Percentiles rank a stretch among this genome's conserved stretches.
These are phyloP conservation scores for Augiades crinisus DNA, from an alignment of 2,888 invertebrate genomes.

Conservation along the genomic window DNA sequence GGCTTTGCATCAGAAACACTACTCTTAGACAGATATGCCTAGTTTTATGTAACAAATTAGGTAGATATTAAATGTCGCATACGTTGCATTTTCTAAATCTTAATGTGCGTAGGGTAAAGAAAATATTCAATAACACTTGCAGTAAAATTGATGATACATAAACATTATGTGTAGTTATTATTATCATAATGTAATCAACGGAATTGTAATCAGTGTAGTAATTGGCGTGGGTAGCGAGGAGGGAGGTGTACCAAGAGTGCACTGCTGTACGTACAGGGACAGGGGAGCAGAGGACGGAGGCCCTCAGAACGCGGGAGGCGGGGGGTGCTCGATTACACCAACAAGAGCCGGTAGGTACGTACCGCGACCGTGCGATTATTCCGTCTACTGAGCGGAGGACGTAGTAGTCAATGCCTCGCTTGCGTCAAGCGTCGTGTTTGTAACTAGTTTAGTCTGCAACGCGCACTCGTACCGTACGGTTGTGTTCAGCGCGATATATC, in stretches of 20 bases:
- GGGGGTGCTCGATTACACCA: slow-evolving; percentile 42
- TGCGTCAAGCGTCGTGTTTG: slow-evolving; percentile 50
- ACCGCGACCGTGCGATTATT: slow-evolving; percentile 62
- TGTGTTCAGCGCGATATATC: slow-evolving; percentile 48
- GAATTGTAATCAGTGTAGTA: slow-evolving; percentile 30
- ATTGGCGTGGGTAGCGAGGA: slow-evolving; percentile 33
- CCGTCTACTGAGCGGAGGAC: slow-evolving; percentile 69
- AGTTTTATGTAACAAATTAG: no score
- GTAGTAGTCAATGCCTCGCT: slow-evolving; percentile 63
- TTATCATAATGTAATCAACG: slow-evolving; percentile 10
- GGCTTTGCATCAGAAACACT: no score
- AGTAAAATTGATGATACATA: neutral
- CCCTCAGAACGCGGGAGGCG: slow-evolving; percentile 30
- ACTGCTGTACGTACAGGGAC: slow-evolving; percentile 30
- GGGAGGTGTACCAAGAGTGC: slow-evolving; percentile 29
- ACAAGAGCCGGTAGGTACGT: slow-evolving; percentile 41
- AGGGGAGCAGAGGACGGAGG: slow-evolving; percentile 34
- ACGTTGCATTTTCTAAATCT: neutral
- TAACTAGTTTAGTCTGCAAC: slow-evolving; percentile 56
- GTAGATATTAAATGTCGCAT: neutral
- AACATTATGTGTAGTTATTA: neutral
- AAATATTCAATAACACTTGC: neutral
- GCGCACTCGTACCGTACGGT: slow-evolving; percentile 57
- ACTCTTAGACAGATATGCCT: no score
- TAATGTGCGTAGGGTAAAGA: neutral